Conservation (phyloP, 2,113 vertebrate species). For the Hippolais icterina region DNA sequence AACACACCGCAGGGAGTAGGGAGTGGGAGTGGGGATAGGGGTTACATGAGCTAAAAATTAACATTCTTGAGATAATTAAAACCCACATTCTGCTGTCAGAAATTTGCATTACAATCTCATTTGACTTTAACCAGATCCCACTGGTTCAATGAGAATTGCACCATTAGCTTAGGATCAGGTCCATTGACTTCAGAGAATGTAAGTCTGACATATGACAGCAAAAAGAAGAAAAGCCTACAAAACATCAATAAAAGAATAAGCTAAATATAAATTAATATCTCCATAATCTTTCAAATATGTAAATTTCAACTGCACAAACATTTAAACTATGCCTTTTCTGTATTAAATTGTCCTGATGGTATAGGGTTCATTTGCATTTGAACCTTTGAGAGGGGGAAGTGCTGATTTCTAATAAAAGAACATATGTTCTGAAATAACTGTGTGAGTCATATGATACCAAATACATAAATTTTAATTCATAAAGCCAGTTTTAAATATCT, state of each 20-base stretch:
- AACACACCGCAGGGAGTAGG: not conserved
- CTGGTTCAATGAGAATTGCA: conserved; percentile 6
- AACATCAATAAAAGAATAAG: not conserved
- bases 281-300: not conserved
- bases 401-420: not conserved
- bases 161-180: not conserved
- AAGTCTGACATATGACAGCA: not conserved
- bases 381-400: not conserved
- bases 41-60: not conserved
- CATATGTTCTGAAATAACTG: conserved; percentile 29
- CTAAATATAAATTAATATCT: not conserved
- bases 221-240: not conserved
- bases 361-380: not conserved
- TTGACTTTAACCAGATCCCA: not conserved
- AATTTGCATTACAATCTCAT: not conserved
- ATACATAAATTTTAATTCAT: not conserved
- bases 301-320: not conserved
- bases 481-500: not conserved
- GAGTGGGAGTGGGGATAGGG: rapidly evolving
- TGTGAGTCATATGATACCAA: not conserved
- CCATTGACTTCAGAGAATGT: not conserved
- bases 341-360: not conserved
- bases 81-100: not conserved
- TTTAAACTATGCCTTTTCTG: not conserved
- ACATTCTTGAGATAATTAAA: not conserved